A percentile compares a stretch with the other conserved stretches of the same genome.
These are phyloP conservation scores for Drosophila monieri DNA, from an alignment of 2,888 invertebrate species.

Conservation along the genomic window DNA sequence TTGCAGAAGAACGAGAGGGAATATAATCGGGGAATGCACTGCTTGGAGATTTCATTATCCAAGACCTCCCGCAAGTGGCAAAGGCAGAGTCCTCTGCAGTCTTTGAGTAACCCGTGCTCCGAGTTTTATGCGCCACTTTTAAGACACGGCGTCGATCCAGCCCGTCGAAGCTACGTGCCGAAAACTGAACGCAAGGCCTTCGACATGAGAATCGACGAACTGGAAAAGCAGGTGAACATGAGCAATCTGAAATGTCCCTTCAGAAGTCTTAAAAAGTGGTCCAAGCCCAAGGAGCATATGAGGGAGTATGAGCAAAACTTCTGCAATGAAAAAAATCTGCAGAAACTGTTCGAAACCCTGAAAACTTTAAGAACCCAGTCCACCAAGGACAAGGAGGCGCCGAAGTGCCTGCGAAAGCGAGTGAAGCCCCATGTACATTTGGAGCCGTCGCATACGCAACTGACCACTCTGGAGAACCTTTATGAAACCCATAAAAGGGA, in stretches of 20 bases:
- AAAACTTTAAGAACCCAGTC: constrained; percentile 70
- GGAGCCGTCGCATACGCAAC: background rate
- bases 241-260: constrained; percentile 74
- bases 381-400: constrained; percentile 59
- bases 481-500: too few species aligned
- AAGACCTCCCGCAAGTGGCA: constrained; percentile 83
- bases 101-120: constrained; percentile 86
- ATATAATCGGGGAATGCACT: constrained; percentile 84
- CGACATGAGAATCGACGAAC: constrained; percentile 79
- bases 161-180: constrained; percentile 85
- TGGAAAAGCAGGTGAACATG: constrained; percentile 76
- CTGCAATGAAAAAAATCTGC: constrained; percentile 79
- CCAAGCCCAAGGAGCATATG: constrained; percentile 77
- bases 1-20: constrained; percentile 85
- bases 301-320: constrained; percentile 81
- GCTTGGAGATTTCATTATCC: constrained; percentile 84
- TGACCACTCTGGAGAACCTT: background rate
- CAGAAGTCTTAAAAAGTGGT: constrained; percentile 75
- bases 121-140: constrained; percentile 87
- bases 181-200: constrained; percentile 68
- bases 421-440: background rate
- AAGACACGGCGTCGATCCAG: constrained; percentile 88
- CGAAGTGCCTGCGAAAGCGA: constrained; percentile 70
- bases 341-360: constrained; percentile 80
- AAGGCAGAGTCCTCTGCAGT: constrained; percentile 84